Conservation (phyloP, 2,797 vertebrate species). For the Sitta carolinensis region DNA sequence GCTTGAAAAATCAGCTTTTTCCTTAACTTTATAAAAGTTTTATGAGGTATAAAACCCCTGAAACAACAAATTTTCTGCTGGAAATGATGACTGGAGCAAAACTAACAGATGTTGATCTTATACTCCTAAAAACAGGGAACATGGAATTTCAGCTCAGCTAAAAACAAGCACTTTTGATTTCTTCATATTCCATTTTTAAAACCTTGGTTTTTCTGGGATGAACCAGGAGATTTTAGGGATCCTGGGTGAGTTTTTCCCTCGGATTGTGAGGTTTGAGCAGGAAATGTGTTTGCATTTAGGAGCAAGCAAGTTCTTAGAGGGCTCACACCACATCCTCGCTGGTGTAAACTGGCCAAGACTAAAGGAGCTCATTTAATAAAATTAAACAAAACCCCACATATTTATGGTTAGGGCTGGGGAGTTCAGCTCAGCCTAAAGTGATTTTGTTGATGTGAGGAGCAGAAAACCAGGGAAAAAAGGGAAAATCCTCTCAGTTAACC, state of each 20-base stretch:
- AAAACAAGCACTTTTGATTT: neutral
- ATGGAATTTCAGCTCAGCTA: neutral
- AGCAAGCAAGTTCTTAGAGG: neutral
- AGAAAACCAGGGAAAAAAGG: neutral
- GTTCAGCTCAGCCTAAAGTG: neutral
- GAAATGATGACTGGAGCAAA: slow-evolving; percentile 41
- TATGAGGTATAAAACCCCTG: neutral
- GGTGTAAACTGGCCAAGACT: neutral
- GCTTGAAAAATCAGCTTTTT: slow-evolving; percentile 27
- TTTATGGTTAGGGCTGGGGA: neutral
- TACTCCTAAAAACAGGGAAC: neutral
- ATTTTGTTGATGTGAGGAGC: neutral
- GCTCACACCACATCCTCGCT: neutral
- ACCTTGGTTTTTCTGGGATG: neutral
- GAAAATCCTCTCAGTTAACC: neutral
- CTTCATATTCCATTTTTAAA: neutral
- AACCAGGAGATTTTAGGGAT: neutral
- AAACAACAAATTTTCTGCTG: slow-evolving; percentile 36
- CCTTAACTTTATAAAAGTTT: slow-evolving; percentile 40
- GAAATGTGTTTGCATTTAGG: slow-evolving; percentile 35
- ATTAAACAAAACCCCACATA: neutral
- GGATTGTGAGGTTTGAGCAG: neutral
- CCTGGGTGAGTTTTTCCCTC: neutral
- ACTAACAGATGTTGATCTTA: slow-evolving; percentile 24
- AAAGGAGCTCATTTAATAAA: slow-evolving; percentile 11